A percentile compares a stretch with the other conserved stretches of the same genome.
These are phyloP conservation scores for Leptodactylus fallax DNA, from an alignment of 2,797 vertebrate genomes.

Conservation along the genomic window DNA sequence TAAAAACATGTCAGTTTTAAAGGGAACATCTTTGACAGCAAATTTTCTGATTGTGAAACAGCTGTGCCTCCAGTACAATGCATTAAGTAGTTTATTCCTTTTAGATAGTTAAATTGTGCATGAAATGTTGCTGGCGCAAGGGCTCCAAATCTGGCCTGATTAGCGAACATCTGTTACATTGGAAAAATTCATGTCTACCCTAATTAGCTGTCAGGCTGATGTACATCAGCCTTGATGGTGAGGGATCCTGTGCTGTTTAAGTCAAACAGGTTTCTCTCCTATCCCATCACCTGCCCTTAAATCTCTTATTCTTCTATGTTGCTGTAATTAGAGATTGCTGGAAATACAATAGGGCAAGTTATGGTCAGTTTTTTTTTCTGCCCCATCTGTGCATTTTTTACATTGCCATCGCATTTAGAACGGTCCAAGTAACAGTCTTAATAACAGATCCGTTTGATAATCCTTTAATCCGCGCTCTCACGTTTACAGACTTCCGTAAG, in stretches of 20 bases:
- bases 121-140: constrained; percentile 99
- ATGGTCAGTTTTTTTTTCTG: constrained; percentile 83
- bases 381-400: constrained; percentile 91
- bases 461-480: constrained; percentile 66
- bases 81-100: constrained; percentile 99
- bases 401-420: constrained; percentile 80
- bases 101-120: constrained; percentile 99
- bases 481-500: constrained; percentile 63
- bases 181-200: constrained; percentile 99
- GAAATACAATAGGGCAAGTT: constrained; percentile 95
- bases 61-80: constrained; percentile 99
- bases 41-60: constrained; percentile 98
- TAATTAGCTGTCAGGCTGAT: constrained; percentile 99
- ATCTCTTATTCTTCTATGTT: constrained; percentile 77
- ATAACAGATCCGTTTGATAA: constrained; percentile 66
- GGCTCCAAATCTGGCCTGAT: constrained; percentile 99
- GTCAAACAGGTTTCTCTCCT: constrained; percentile 96
- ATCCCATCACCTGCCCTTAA: constrained; percentile 95
- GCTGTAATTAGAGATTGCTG: constrained; percentile 95
- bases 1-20: constrained; percentile 96
- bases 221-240: constrained; percentile 98
- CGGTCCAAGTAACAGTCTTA: constrained; percentile 63
- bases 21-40: constrained; percentile 89
- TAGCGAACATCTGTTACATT: constrained; percentile 99
- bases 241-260: constrained; percentile 89